phyloP scores from a whole-genome alignment of 2,797 vertebrate species.

The Ceryle rudis region DNA sequence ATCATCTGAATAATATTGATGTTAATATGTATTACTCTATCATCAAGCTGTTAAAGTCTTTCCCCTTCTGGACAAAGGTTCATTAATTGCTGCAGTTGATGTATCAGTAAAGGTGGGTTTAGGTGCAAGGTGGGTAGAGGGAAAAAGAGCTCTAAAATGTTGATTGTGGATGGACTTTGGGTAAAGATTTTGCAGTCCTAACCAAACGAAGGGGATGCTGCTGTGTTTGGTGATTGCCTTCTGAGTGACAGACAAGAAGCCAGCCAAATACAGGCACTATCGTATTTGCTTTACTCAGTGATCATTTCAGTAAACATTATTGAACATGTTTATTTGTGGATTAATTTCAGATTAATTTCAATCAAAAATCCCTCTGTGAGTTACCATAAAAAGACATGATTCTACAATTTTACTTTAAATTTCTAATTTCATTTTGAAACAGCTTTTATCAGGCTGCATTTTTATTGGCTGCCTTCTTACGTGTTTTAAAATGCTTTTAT shows the following conservation, averaged over 20 bases:
- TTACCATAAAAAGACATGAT: background rate
- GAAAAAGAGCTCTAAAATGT: background rate
- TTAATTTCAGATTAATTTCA: slow-evolving; percentile 45
- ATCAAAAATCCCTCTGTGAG: background rate
- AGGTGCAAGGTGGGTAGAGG: background rate
- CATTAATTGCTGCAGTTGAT: slow-evolving; percentile 20
- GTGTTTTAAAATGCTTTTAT: background rate
- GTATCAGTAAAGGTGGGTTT: background rate
- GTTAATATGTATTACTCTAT: slow-evolving; percentile 57
- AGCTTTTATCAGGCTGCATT: background rate
- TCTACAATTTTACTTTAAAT: background rate
- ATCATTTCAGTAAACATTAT: slow-evolving; percentile 38
- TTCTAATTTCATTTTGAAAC: background rate
- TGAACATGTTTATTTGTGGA: slow-evolving; percentile 20
- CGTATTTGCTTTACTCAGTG: background rate
- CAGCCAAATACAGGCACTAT: background rate
- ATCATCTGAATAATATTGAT: slow-evolving; percentile 60
- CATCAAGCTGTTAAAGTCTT: slow-evolving; percentile 56
- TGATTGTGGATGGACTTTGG: background rate
- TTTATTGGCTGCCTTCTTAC: background rate
- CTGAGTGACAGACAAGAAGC: background rate
- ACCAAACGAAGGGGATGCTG: background rate
- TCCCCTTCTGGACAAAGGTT: slow-evolving; percentile 51
- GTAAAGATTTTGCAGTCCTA: background rate
- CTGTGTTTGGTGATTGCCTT: background rate